These are phyloP conservation scores for Drosophila pseudotakahashii DNA, from an alignment of 2,888 invertebrate genomes.

Conservation along the genomic window DNA sequence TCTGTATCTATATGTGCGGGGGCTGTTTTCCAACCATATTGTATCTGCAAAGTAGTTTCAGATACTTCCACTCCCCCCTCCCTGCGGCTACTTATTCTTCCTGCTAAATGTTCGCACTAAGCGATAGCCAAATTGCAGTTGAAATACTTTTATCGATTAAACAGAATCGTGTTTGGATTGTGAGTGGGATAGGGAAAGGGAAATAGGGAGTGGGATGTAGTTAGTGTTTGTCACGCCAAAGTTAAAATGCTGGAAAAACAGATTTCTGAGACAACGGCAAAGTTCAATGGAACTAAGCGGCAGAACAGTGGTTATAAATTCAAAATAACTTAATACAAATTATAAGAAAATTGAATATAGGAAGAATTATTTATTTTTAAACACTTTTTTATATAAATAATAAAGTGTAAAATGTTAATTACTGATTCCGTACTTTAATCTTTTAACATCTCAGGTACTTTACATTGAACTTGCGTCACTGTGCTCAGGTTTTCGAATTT, in stretches of 20 bases:
- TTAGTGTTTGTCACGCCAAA: slow-evolving; percentile 46
- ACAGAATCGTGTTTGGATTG: slow-evolving; percentile 51
- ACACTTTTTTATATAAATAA: too few relatives aligned
- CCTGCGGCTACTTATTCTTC: slow-evolving; percentile 25
- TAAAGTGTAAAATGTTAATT: too few relatives aligned
- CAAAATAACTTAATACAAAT: too few relatives aligned
- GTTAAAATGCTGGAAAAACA: slow-evolving; percentile 27
- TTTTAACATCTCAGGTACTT: too few relatives aligned
- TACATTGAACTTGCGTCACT: neutral
- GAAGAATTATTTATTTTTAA: neutral
- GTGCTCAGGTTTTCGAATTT: slow-evolving; percentile 5
- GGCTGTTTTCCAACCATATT: slow-evolving; percentile 52
- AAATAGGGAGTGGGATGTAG: slow-evolving; percentile 6
- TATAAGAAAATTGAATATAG: neutral
- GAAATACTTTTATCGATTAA: slow-evolving; percentile 74
- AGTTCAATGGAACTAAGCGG: slow-evolving; percentile 13
- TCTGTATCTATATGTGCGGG: slow-evolving; percentile 60
- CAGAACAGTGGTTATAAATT: slow-evolving; percentile 2
- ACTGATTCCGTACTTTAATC: too few relatives aligned
- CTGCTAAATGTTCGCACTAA: slow-evolving; percentile 40
- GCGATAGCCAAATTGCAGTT: slow-evolving; percentile 68
- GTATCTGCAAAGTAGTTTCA: slow-evolving; percentile 63
- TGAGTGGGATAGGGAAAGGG: neutral
- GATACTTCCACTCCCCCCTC: slow-evolving; percentile 13
- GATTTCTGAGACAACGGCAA: slow-evolving; percentile 35